A percentile compares a stretch with the other conserved stretches of the same genome.
Evolutionary conservation across 1,140 invertebrate genomes (phyloP).

Genomic region (Danaus plexippus): DNA sequence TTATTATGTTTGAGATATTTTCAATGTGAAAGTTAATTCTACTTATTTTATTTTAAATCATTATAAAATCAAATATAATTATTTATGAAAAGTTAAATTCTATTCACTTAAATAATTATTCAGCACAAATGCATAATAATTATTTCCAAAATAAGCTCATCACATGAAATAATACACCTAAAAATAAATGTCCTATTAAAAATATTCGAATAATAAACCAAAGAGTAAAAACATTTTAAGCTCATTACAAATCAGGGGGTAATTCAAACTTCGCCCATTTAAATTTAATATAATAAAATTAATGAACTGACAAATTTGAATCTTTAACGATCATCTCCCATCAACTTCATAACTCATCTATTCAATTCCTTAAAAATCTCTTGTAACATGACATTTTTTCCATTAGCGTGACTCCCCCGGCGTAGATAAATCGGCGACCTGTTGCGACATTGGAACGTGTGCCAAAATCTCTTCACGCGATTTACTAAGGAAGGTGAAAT

Average conservation of each 20-base stretch:
- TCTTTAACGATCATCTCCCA: constrained; percentile 37
- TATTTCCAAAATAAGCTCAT: no score
- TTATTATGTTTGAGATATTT: no score
- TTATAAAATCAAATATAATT: no score
- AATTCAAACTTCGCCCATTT: constrained; percentile 15
- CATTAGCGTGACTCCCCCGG: constrained; percentile 42
- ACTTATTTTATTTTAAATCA: no score
- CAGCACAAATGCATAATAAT: no score
- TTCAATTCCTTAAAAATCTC: constrained; percentile 41
- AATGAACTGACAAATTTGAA: constrained; percentile 45
- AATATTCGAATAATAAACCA: no score
- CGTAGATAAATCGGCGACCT: constrained; percentile 55
- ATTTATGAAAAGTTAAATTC: no score
- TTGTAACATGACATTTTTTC: constrained; percentile 52
- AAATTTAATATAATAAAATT: constrained; percentile 24
- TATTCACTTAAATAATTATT: no score
- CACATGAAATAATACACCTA: no score
- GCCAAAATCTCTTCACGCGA: constrained; percentile 33
- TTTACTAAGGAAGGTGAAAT: constrained; percentile 39
- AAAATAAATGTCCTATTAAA: no score
- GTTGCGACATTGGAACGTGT: constrained; percentile 49
- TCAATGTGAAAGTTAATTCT: no score
- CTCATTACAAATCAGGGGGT: neutral
- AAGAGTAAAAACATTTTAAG: no score
- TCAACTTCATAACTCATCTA: constrained; percentile 50